Percentiles rank a stretch among this genome's conserved stretches.
Conservation (phyloP, 35 echinoderm and acorn worm genomes). For the Acanthaster planci region DNA sequence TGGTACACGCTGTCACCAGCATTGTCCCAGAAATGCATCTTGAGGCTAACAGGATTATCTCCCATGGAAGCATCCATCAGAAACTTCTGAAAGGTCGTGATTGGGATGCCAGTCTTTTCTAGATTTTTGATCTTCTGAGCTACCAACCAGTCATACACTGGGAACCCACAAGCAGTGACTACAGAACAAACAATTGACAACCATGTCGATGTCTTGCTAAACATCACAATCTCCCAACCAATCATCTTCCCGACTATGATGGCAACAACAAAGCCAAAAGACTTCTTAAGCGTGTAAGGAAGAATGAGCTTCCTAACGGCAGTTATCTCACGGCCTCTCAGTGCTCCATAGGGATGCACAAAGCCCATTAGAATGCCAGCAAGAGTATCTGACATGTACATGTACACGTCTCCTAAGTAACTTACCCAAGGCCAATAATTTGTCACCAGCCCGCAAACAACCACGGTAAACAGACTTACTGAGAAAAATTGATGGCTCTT, state of each 20-base stretch:
- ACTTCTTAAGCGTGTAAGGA: conserved; percentile 9
- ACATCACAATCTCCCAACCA: background rate
- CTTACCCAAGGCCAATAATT: background rate
- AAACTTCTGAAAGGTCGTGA: conserved; percentile 4
- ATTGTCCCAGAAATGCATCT: conserved; percentile 40
- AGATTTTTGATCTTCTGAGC: background rate
- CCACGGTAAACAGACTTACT: background rate
- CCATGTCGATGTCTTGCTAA: background rate
- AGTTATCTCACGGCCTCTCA: background rate
- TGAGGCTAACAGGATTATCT: background rate
- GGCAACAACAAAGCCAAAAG: conserved; percentile 14
- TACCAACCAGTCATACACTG: background rate
- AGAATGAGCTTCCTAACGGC: background rate
- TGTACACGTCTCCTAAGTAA: background rate
- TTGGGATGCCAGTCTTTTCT: conserved; percentile 21
- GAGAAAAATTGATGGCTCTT: background rate
- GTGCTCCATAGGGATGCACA: background rate
- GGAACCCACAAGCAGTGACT: background rate
- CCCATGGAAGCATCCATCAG: background rate
- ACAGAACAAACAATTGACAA: background rate
- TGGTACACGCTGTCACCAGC: conserved; percentile 31
- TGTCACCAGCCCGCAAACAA: background rate
- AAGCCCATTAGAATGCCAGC: background rate
- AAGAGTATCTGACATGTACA: background rate
- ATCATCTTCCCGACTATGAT: conserved; percentile 17